Evolutionary conservation across 2,888 invertebrate species (phyloP).

Genomic region (Lithophane semibrunnea): DNA sequence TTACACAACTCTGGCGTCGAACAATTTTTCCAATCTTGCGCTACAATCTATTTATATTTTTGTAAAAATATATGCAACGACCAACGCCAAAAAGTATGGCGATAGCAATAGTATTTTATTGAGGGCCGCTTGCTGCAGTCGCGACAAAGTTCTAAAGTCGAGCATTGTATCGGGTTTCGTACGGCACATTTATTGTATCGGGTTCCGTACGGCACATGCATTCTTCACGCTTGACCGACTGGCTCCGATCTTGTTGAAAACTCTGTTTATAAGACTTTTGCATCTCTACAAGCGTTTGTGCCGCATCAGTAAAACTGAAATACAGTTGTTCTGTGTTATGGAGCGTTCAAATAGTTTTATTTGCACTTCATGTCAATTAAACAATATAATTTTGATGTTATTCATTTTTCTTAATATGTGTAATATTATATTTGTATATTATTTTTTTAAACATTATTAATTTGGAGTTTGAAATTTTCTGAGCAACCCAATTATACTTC

Average conservation of each 20-base stretch:
- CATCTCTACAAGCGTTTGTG: slow-evolving; percentile 44
- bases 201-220: slow-evolving; percentile 75
- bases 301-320: slow-evolving; percentile 32
- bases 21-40: slow-evolving; percentile 63
- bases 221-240: slow-evolving; percentile 77
- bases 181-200: slow-evolving; percentile 75
- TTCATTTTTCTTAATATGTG: neutral
- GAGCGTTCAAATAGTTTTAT: neutral
- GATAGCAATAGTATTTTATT: slow-evolving; percentile 77
- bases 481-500: slow-evolving; percentile 3
- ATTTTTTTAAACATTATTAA: neutral
- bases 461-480: neutral
- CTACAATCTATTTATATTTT: slow-evolving; percentile 70
- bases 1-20: slow-evolving; percentile 15
- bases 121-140: slow-evolving; percentile 68
- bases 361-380: slow-evolving; percentile 7
- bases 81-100: slow-evolving; percentile 66
- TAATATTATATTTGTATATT: neutral
- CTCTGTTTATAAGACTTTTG: slow-evolving; percentile 54
- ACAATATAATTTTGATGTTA: neutral
- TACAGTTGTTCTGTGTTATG: slow-evolving; percentile 10
- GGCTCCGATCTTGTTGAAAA: slow-evolving; percentile 56
- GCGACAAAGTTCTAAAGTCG: slow-evolving; percentile 68
- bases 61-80: slow-evolving; percentile 77
- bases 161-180: slow-evolving; percentile 74